Evolutionary conservation across 2,113 vertebrate species (phyloP), one percentile per base, ranked within the genome.

Genomic region (Megalops atlanticus): DNA sequence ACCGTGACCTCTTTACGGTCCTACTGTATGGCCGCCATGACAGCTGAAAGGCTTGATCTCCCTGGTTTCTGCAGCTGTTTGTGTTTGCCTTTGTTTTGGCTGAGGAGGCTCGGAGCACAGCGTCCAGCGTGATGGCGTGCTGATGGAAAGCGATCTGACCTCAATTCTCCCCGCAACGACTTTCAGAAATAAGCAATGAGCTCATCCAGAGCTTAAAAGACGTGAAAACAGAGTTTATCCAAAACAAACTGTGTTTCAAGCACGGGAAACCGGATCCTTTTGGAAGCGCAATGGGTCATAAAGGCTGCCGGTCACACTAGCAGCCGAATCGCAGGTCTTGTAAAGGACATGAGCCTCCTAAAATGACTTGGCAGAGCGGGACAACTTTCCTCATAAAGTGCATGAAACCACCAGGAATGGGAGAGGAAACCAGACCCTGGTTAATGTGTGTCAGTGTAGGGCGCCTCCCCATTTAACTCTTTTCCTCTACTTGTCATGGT

Each of bases 381-480:
- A 36, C 78, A 77, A 76, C 74, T 85, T 81, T 84, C 80, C 85
- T 70, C 64, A 84, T 84, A 80, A 86, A 82, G 3, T 45, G 73
- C 79, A 24, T 6, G n/a, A 58, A 58, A 18, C 18, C 0, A n/a
- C 52, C 3, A 58, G n/a, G n/a, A 16, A n/a, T 8, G 15, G 24
- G 18, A 1, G 3, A 58, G 24, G 18, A 58, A 58, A 58, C 52
- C 52, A n/a, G 52, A 58, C 21, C 49, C 15, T 18, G 21, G 3
- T 14, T 1, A 52, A 45, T 14, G 11, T 58, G 52, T 58, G 52
- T 6, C n/a, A 24, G 8, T n/a, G n/a, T 58, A 7, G 4, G 4
- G 52, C 52, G 5, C 52, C 52, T 2, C 52, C 52, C 52, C 24
- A 4, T n/a, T 3, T 58, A 6, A 64, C 1, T 27, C 11, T 64